Evolutionary conservation across 2,113 vertebrate genomes (phyloP).

Genomic region (Halcyon senegalensis): DNA sequence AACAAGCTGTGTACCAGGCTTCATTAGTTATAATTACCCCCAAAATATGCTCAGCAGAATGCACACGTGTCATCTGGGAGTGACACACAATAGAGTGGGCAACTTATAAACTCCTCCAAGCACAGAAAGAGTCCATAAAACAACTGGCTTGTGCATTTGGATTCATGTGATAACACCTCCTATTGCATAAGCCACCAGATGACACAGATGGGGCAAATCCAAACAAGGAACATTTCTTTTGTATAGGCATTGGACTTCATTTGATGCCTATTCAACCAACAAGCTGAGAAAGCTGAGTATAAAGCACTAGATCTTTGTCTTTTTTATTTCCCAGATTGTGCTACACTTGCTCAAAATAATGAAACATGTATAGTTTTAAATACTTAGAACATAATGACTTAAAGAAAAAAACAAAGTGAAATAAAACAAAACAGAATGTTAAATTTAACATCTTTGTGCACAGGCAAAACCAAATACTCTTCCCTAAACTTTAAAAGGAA

Average conservation of each 20-base stretch:
- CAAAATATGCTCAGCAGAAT: slow-evolving; percentile 92
- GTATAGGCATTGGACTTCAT: slow-evolving; percentile 85
- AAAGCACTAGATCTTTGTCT: slow-evolving; percentile 79
- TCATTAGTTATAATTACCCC: slow-evolving; percentile 97
- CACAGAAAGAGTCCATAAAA: slow-evolving; percentile 95
- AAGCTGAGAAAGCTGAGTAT: slow-evolving; percentile 86
- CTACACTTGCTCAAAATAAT: slow-evolving; percentile 73
- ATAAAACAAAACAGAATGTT: neutral
- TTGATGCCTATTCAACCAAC: slow-evolving; percentile 90
- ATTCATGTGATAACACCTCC: slow-evolving; percentile 88
- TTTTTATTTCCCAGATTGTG: slow-evolving; percentile 79
- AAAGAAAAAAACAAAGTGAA: neutral
- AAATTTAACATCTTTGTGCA: neutral
- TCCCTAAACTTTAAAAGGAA: neutral
- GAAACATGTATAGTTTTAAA: slow-evolving; percentile 25
- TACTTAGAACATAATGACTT: slow-evolving; percentile 7
- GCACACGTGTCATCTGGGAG: slow-evolving; percentile 93
- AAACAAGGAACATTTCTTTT: slow-evolving; percentile 90
- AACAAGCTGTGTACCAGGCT: slow-evolving; percentile 86
- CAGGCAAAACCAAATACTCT: neutral
- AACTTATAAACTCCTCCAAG: slow-evolving; percentile 95
- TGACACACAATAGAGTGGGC: slow-evolving; percentile 86
- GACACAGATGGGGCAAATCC: slow-evolving; percentile 95
- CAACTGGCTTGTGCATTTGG: slow-evolving; percentile 88
- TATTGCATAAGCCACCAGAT: slow-evolving; percentile 93